phyloP scores from a whole-genome alignment of 2,113 vertebrate species.

The Colossoma macropomum region DNA sequence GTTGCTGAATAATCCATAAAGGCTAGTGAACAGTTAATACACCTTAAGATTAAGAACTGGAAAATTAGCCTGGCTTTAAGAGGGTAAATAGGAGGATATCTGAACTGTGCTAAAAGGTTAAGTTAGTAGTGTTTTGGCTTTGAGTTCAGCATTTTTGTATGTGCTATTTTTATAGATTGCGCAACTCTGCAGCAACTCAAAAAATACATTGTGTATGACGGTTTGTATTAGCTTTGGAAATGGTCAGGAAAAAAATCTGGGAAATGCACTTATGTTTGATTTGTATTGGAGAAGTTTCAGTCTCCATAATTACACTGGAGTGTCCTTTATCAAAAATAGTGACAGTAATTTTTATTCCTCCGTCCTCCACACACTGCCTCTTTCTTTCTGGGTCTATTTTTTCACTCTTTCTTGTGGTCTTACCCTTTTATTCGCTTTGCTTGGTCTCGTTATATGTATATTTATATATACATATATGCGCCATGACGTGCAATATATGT shows the following conservation, averaged over 20 bases:
- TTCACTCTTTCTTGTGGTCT: not conserved
- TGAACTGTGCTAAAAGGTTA: no score
- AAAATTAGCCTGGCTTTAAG: no score
- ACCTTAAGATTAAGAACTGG: no score
- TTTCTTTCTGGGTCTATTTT: conserved; percentile 30
- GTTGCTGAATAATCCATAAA: no score
- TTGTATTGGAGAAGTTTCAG: conserved; percentile 21
- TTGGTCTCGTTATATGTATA: no score
- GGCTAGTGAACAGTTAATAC: no score
- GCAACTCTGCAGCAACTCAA: conserved; percentile 19
- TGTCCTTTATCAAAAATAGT: not conserved
- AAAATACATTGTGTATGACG: conserved; percentile 14
- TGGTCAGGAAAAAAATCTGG: not conserved
- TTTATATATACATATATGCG: no score
- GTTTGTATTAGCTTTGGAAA: conserved; percentile 22
- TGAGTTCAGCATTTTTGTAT: not conserved
- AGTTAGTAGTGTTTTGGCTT: no score
- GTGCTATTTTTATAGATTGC: conserved; percentile 10
- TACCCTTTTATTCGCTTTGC: not conserved
- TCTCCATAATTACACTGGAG: not conserved
- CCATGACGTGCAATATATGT: no score
- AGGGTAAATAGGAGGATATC: no score
- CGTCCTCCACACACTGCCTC: no score
- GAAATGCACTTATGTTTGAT: conserved; percentile 21
- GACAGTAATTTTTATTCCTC: not conserved